These are phyloP conservation scores for Drosophila demipolita DNA, from an alignment of 2,888 invertebrate species.

Conservation along the genomic window DNA sequence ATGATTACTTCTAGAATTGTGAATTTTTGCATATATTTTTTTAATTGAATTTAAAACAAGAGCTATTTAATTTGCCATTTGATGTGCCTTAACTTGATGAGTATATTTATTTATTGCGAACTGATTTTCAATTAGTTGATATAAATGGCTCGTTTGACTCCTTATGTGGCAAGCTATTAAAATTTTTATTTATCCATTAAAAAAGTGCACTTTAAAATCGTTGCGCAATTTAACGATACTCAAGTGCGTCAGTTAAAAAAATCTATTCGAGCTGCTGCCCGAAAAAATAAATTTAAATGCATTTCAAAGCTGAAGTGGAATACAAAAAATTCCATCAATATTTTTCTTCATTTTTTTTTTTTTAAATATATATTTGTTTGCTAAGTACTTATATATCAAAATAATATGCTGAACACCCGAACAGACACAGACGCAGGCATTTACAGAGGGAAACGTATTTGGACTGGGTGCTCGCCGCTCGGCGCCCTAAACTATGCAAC, in stretches of 20 bases:
- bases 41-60: background rate
- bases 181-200: constrained; percentile 33
- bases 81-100: constrained; percentile 5
- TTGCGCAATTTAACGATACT: constrained; percentile 38
- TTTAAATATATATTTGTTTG: constrained; percentile 62
- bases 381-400: constrained; percentile 70
- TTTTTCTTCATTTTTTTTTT: constrained; percentile 1
- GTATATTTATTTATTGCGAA: background rate
- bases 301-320: constrained; percentile 33
- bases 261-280: constrained; percentile 6
- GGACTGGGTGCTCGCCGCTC: constrained; percentile 13
- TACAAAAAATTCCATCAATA: constrained; percentile 57
- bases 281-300: constrained; percentile 31
- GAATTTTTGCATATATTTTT: background rate
- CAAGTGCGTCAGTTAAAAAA: constrained; percentile 17
- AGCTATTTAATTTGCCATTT: background rate
- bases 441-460: constrained; percentile 23
- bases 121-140: constrained; percentile 5
- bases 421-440: constrained; percentile 24
- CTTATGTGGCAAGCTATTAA: constrained; percentile 14
- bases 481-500: constrained; percentile 74
- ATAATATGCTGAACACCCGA: constrained; percentile 62
- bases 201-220: constrained; percentile 12
- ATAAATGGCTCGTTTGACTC: constrained; percentile 10
- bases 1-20: background rate